A percentile compares a stretch with the other conserved stretches of the same genome.
These are phyloP conservation scores for Melipona beecheii DNA, from an alignment of 2,888 invertebrate genomes.

Conservation along the genomic window DNA sequence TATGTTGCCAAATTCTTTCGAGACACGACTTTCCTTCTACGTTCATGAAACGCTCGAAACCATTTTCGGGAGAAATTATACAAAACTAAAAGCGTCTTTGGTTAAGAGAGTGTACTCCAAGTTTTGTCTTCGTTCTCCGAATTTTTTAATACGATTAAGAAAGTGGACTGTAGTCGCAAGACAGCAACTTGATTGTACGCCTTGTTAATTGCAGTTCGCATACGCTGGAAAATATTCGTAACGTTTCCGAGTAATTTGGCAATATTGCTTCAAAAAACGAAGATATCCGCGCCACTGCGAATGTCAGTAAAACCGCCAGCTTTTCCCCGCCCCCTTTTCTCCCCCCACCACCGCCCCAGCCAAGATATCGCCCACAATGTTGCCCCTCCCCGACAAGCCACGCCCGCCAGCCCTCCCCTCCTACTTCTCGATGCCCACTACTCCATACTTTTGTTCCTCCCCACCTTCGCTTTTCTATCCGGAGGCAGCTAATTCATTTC, in stretches of 20 bases:
- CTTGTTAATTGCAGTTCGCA: neutral
- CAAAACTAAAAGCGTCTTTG: neutral
- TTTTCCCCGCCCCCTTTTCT: slow-evolving; percentile 60
- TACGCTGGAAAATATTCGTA: neutral
- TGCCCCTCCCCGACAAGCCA: slow-evolving; percentile 56
- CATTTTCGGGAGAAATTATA: neutral
- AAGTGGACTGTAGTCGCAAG: neutral
- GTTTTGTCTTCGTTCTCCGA: neutral
- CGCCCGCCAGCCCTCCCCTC: slow-evolving; percentile 52
- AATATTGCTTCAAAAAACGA: slow-evolving; percentile 9
- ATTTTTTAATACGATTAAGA: neutral
- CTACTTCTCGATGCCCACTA: slow-evolving; percentile 63
- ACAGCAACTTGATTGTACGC: neutral
- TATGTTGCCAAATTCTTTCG: neutral
- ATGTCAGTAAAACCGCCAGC: slow-evolving; percentile 50
- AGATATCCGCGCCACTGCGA: slow-evolving; percentile 65
- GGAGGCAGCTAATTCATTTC: slow-evolving; percentile 77
- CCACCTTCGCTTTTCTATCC: slow-evolving; percentile 54
- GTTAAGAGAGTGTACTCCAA: neutral
- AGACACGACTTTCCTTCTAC: neutral
- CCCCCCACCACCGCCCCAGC: slow-evolving; percentile 39
- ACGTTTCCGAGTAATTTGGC: neutral
- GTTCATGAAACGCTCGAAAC: neutral
- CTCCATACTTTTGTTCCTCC: slow-evolving; percentile 73
- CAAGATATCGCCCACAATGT: slow-evolving; percentile 56